A percentile compares a stretch with the other conserved stretches of the same genome.
phyloP scores from a whole-genome alignment of 2,113 vertebrate genomes.

The Psettodes erumei region DNA sequence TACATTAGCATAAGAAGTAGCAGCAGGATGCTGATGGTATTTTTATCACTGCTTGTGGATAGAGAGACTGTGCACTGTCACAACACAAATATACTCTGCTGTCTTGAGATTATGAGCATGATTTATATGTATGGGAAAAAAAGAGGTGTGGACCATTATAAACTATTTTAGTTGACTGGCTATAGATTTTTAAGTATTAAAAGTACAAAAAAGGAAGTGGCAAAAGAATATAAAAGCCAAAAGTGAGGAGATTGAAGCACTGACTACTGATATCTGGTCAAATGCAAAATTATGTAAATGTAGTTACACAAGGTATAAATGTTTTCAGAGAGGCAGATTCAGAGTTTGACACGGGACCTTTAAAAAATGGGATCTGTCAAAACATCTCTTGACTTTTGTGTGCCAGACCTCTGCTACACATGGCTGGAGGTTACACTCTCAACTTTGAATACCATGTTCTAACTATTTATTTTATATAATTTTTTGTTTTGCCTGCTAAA shows the following conservation, averaged over 20 bases:
- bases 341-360: background rate
- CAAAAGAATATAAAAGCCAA: too few relatives aligned
- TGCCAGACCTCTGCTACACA: background rate
- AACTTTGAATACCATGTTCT: background rate
- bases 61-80: background rate
- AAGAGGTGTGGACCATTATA: too few relatives aligned
- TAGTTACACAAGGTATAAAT: background rate
- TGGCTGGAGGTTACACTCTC: background rate
- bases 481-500: conserved; percentile 1
- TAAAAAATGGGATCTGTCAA: background rate
- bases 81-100: background rate
- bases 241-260: background rate
- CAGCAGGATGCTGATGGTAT: background rate
- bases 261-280: background rate
- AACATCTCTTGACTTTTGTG: background rate
- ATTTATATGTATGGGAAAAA: background rate
- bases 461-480: background rate
- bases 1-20: background rate
- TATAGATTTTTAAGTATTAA: too few relatives aligned
- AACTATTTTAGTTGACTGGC: background rate
- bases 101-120: background rate
- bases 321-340: background rate
- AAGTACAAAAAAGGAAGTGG: too few relatives aligned
- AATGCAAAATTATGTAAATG: background rate
- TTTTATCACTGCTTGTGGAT: background rate